A percentile compares a stretch with the other conserved stretches of the same genome.
phyloP scores from a whole-genome alignment of 2,113 vertebrate genomes.

The Willisornis vidua region DNA sequence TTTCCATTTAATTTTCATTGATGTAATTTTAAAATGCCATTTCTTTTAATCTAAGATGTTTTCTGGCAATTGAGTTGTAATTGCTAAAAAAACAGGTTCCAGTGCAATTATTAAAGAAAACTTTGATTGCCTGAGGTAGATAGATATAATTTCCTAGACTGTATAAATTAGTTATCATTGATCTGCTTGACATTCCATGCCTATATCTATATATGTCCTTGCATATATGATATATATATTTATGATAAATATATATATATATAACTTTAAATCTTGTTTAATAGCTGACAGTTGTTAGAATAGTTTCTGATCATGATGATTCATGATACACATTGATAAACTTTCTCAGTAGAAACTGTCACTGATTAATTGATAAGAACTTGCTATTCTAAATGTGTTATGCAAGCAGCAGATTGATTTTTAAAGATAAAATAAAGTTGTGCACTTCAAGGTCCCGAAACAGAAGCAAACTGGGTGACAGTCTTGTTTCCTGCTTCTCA shows the following conservation, averaged over 20 bases:
- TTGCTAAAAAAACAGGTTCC: slow-evolving; percentile 73
- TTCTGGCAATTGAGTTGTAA: slow-evolving; percentile 73
- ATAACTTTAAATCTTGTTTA: slow-evolving; percentile 70
- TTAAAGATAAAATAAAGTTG: not conserved
- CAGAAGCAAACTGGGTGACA: not conserved
- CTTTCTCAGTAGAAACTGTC: slow-evolving; percentile 59
- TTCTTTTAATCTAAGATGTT: slow-evolving; percentile 66
- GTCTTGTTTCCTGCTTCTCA: not conserved
- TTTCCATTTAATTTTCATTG: slow-evolving; percentile 66
- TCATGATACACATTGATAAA: slow-evolving; percentile 29
- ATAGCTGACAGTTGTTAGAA: slow-evolving; percentile 68
- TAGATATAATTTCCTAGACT: slow-evolving; percentile 68
- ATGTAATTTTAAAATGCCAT: slow-evolving; percentile 63
- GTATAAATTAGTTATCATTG: slow-evolving; percentile 74
- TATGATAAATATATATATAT: slow-evolving; percentile 40
- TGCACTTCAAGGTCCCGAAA: not conserved
- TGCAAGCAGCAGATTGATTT: not conserved
- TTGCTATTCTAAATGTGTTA: not conserved
- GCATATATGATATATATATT: not conserved
- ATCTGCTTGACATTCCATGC: slow-evolving; percentile 66
- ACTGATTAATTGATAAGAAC: slow-evolving; percentile 65
- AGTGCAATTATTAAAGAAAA: slow-evolving; percentile 74
- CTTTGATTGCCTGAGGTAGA: slow-evolving; percentile 69
- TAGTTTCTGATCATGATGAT: slow-evolving; percentile 67
- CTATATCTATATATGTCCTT: slow-evolving; percentile 51